phyloP scores from a whole-genome alignment of 2,113 vertebrate genomes.

The Pogonocichla stellata region DNA sequence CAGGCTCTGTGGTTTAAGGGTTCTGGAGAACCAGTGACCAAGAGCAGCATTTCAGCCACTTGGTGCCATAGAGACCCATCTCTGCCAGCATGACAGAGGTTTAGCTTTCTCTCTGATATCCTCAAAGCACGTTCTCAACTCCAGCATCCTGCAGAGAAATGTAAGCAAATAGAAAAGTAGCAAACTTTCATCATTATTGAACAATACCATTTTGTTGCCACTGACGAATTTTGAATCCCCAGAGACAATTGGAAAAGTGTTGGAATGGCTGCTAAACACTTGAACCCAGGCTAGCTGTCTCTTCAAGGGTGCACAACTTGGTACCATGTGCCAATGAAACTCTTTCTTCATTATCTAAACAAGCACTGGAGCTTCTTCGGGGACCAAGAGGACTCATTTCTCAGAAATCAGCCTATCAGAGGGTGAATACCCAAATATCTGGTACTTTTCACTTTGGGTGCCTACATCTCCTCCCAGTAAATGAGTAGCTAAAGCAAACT shows the following conservation, averaged over 20 bases:
- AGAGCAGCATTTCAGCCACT: background rate
- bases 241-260: background rate
- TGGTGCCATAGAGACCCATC: fast-evolving
- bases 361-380: background rate
- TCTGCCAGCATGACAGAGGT: background rate
- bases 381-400: fast-evolving
- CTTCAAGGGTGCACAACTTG: background rate
- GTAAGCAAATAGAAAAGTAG: background rate
- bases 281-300: background rate
- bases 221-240: background rate
- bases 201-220: background rate
- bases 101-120: background rate
- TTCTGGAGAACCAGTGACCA: background rate
- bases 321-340: background rate
- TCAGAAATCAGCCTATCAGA: background rate
- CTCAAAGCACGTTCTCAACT: fast-evolving
- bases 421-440: background rate
- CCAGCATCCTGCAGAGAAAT: background rate
- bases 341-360: background rate
- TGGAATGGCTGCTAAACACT: background rate
- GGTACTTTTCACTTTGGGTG: background rate
- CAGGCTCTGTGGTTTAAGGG: fast-evolving
- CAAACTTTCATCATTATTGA: background rate
- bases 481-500: background rate
- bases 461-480: background rate